Base-by-base conservation (phyloP, 2,888 invertebrate species). In the Nemotelus pantherinus region DNA sequence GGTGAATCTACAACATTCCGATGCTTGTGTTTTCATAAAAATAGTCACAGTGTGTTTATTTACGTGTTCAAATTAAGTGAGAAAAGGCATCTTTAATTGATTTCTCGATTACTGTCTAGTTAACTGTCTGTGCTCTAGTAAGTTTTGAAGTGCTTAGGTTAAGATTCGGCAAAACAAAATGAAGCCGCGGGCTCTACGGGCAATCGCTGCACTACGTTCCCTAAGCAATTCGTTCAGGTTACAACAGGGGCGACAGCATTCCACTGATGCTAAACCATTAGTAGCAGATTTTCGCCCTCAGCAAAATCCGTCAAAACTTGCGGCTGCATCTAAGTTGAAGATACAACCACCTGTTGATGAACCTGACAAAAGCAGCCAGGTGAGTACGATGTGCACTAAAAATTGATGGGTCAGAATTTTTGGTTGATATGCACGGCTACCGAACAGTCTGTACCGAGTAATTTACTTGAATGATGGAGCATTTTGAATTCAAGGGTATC, bases 181-280 rank as follows among this genome's bases (percentile, higher is more conserved):
- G 74, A 74, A 25, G 25, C 25, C 25, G 25, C 25, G 25, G 25
- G 25, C 25, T 25, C 25, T 25, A 25, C 25, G 25, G 25, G 25
- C 25, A 25, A 25, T 25, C 25, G 25, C 25, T 25, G 53, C 70
- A 3, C 41, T 47, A 50, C 74, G 74, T 39, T 48, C 74, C 74
- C 6, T 74, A 5, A 6, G 41, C 4, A 2, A 10, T 48, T 60
- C 41, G 39, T 60, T 63, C 10, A 45, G 41, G 10, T 9, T 53
- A 25, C 50, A 39, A 4, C 70, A 65, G 50, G 6, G 2, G 53
- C 74, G 60, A 45, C 63, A 25, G 43, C 63, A 74, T 74, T 74
- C 74, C 74, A 63, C 60, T 39, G 60, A 74, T 60, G 60, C 44
- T 25, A 74, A 74, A 48, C 57, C 74, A 25, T 48, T 74, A 9